A percentile compares a stretch with the other conserved stretches of the same genome.
Conservation (phyloP, 1,140 invertebrate species). For the Leptinotarsa lineolata region DNA sequence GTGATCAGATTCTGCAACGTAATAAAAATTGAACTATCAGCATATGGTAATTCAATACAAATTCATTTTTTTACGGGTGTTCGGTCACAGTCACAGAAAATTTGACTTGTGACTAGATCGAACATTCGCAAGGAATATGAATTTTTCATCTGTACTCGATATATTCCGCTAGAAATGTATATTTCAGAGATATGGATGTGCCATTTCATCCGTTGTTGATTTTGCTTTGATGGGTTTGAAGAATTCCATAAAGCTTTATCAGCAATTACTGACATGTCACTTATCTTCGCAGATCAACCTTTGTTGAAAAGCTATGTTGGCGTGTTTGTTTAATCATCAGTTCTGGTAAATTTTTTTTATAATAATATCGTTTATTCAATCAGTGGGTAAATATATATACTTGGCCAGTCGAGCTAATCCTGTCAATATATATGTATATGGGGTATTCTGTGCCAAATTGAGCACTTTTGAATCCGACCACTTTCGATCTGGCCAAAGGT, state of each 20-base stretch:
- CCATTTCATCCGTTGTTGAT: conserved; percentile 51
- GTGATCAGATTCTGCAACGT: neutral
- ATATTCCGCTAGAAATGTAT: too few species aligned
- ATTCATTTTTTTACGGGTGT: conserved; percentile 49
- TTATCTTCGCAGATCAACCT: neutral
- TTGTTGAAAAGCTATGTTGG: too few species aligned
- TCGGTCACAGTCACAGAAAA: conserved; percentile 51
- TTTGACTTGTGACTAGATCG: conserved; percentile 55
- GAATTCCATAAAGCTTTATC: conserved; percentile 54
- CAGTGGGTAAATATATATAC: too few species aligned
- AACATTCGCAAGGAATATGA: conserved; percentile 52
- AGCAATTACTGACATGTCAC: conserved; percentile 52
- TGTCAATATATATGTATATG: too few species aligned
- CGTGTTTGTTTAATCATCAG: too few species aligned
- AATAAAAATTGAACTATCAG: neutral
- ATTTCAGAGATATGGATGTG: neutral
- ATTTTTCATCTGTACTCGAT: conserved; percentile 14
- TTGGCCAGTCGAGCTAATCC: too few species aligned
- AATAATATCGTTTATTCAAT: too few species aligned
- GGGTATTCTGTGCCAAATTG: too few species aligned
- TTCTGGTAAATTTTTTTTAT: too few species aligned
- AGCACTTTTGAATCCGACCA: too few species aligned
- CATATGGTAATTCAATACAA: neutral
- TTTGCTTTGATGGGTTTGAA: conserved; percentile 50
- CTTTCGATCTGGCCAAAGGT: too few species aligned